Evolutionary conservation across 1,140 invertebrate genomes (phyloP).

Genomic region (Trachymyrmex septentrionalis): DNA sequence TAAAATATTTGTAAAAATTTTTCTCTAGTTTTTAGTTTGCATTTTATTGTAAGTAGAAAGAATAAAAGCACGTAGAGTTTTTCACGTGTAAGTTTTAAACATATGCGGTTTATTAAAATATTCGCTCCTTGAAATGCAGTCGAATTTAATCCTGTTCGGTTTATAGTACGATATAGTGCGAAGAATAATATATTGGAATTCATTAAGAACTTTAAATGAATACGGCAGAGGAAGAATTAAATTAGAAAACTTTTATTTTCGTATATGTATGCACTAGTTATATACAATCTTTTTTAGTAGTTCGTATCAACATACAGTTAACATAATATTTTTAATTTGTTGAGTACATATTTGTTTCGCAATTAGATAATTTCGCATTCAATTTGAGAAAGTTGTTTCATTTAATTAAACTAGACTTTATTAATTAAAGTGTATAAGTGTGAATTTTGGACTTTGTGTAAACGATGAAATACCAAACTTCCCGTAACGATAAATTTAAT

Average conservation of each 20-base stretch:
- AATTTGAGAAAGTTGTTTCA: background rate
- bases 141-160: constrained; percentile 31
- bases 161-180: background rate
- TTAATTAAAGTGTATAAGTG: background rate
- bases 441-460: background rate
- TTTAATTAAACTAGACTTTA: constrained; percentile 3
- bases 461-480: background rate
- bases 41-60: background rate
- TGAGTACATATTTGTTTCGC: background rate
- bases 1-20: background rate
- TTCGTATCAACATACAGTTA: background rate
- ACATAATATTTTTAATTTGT: constrained; percentile 14
- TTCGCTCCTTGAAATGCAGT: background rate
- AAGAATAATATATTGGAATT: constrained; percentile 40
- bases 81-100: background rate
- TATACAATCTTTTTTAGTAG: background rate
- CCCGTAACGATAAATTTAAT: background rate
- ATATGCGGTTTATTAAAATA: background rate
- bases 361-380: constrained; percentile 4
- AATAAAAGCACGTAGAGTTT: background rate
- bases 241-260: constrained; percentile 11
- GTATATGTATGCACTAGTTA: background rate
- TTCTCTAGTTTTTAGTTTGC: background rate
- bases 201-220: constrained; percentile 57
- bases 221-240: constrained; percentile 21